These are phyloP conservation scores for Hetaerina titia DNA, from an alignment of 2,888 invertebrate genomes.

Conservation along the genomic window DNA sequence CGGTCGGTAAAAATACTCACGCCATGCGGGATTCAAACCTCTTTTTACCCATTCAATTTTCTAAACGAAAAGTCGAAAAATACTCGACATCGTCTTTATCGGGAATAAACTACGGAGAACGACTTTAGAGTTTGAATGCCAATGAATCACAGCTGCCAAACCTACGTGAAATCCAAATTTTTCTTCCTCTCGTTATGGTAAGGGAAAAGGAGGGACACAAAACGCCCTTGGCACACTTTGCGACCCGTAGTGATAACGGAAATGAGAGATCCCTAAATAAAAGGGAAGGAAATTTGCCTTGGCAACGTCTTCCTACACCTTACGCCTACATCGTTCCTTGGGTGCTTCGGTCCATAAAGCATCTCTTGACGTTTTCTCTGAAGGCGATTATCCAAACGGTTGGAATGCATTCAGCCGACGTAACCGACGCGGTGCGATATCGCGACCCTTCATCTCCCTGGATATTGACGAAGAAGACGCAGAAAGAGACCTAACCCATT, in stretches of 20 bases:
- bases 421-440: not conserved
- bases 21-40: no score
- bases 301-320: not conserved
- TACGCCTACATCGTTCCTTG: not conserved
- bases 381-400: not conserved
- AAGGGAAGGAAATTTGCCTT: not conserved
- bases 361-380: not conserved
- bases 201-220: not conserved
- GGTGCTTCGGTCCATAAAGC: not conserved
- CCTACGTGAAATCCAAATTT: no score
- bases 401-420: not conserved
- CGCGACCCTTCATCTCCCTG: not conserved
- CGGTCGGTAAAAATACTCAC: no score
- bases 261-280: not conserved
- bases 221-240: slow-evolving; percentile 15
- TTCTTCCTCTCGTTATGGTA: not conserved
- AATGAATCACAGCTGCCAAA: not conserved
- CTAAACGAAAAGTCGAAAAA: not conserved
- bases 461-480: no score
- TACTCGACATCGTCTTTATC: no score
- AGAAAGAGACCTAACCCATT: no score
- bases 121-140: not conserved
- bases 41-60: not conserved
- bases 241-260: not conserved
- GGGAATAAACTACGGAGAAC: not conserved